Evolutionary conservation across 30 jellyfish, hydroid and myxozoan genomes (phyloP), one percentile per base, ranked within the genome.

Genomic region (Cassiopea andromeda): DNA sequence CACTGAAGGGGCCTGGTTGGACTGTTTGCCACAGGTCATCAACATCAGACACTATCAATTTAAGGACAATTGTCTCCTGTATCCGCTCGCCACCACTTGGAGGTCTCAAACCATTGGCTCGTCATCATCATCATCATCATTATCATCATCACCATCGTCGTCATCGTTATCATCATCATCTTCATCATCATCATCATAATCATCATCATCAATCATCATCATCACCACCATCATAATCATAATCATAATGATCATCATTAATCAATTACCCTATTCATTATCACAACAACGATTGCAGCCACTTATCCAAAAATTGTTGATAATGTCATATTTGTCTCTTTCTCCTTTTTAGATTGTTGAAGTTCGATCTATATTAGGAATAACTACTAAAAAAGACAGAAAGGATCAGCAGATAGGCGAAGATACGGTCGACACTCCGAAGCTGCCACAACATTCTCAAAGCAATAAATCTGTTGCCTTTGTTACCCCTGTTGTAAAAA

Each of bases 331-430:
- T 48, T 75, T 75, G 66, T n/a, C 1, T 54, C 57, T 76, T 46
- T 16, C 60, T 87, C 78, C 38, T 27, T 27, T 27, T 49, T 57
- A 87, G 94, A 78, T 87, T 47, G 87, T 75, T 16, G 94, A 87
- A 64, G 94, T 87, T 78, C 94, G 94, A 1, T 90, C 85, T 38
- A 87, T 87, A 15, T 76, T 87, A 58, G 90, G 94, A 12, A 49
- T 87, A 70, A 69, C 87, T 75, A 47, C 86, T 49, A 49, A 46
- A 15, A 59, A 16, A 13, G 90, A 81, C 66, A 81, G 46, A 81
- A 1, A 69, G 15, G 61, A 60, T 9, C 4, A 78, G 4, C 80
- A 18, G 48, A 44, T 27, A 27, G 38, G 27, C 14, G 4, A 19
- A 77, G 17, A 80, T 12, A 1, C 89, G 27, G 84, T 6, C 43